A percentile compares a stretch with the other conserved stretches of the same genome.
phyloP scores from a whole-genome alignment of 1,140 invertebrate species.

The Planococcus citri region DNA sequence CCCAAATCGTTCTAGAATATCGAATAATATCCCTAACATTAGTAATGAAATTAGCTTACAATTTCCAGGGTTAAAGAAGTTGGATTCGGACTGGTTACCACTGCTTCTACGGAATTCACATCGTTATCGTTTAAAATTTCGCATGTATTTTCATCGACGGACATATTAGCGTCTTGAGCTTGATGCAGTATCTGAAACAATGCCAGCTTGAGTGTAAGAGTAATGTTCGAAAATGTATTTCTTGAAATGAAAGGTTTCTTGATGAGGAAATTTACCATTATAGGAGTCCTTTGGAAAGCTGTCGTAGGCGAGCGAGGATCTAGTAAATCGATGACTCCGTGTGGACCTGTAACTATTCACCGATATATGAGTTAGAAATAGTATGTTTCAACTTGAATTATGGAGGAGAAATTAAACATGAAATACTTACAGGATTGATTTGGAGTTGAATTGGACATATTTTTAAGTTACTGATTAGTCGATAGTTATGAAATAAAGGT shows the following conservation, averaged over 20 bases:
- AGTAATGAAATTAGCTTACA: too few relatives aligned
- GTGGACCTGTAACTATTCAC: neutral
- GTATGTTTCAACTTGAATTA: neutral
- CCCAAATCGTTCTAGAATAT: too few relatives aligned
- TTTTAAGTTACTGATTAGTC: neutral
- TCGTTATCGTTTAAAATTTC: neutral
- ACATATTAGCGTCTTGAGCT: neutral
- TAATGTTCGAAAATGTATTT: neutral
- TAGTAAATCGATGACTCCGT: neutral
- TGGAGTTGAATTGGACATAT: neutral
- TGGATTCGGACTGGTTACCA: neutral
- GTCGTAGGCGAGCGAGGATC: neutral
- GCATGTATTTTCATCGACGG: neutral
- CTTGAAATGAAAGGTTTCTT: neutral
- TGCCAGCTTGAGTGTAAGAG: too few relatives aligned
- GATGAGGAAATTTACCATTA: neutral
- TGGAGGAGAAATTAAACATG: neutral
- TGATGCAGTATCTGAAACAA: too few relatives aligned
- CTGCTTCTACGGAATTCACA: neutral
- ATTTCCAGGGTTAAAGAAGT: too few relatives aligned
- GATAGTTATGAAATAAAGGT: too few relatives aligned
- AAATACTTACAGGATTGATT: neutral
- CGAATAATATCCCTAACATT: too few relatives aligned
- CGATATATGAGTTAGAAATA: neutral
- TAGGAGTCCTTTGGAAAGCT: slow-evolving; percentile 11